Base-by-base conservation (phyloP, 1,140 invertebrate species). In the Hermetia illucens region DNA sequence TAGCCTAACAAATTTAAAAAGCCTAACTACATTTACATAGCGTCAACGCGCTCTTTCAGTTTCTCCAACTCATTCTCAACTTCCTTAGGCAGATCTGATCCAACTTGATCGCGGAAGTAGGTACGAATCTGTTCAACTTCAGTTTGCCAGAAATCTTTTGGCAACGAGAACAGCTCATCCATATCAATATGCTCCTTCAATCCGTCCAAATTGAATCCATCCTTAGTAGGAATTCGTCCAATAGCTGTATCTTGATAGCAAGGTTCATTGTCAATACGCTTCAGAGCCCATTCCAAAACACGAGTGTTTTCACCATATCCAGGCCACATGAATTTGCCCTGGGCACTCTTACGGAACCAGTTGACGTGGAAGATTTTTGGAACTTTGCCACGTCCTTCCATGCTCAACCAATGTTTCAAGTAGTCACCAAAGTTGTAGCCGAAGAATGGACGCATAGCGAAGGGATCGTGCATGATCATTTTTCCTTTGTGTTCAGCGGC, bases 351-450 rank as follows among this genome's bases (percentile, higher is more conserved):
- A 43, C 92, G 72, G 74, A 98, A 98, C 94, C 94, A 98, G 61
- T 98, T 98, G 18, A 98, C 92, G 53, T 96, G 91, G 74, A 93
- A 98, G 43, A 97, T 83, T 60, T 85, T 85, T 4, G 94, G 94
- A 36, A 96, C 63, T 3, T 70, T 52, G 1, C 57, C 58, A 3
- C 63, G 63, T 3, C 75, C 66, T 30, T 73, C 70, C 76, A 97
- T 86, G 44, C 74, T 83, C 29, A 98, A 63, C 95, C 95, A 98
- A 54, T 98, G 95, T 10, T 77, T 59, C 5, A 98, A 68, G 59
- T 98, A 98, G 45, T 96, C 39, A 68, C 94, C 93, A 57, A 98
- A 97, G 64, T 98, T 98, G 71, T 98, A 98, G 3, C 94, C 95
- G 58, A 98, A 97, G 74, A 98, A 98, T 22, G 95, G 94, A 33